A percentile compares a stretch with the other conserved stretches of the same genome.
Evolutionary conservation across 2,888 invertebrate species (phyloP).

Genomic region (Limnephilus marmoratus): DNA sequence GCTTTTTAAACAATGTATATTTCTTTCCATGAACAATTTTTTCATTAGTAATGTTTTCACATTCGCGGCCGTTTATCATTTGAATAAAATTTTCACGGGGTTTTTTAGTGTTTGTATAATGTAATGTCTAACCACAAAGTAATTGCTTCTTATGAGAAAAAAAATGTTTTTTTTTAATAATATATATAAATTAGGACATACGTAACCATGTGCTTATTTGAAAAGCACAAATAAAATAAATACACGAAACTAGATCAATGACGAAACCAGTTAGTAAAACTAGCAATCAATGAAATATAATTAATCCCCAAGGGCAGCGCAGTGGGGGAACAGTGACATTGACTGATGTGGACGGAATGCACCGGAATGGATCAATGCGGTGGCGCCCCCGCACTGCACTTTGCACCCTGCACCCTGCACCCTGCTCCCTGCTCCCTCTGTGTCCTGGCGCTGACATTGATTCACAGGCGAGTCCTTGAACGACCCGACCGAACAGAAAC

Average conservation of each 20-base stretch:
- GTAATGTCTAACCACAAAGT: too few species aligned
- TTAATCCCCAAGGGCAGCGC: neutral
- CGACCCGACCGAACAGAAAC: neutral
- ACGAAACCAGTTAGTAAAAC: neutral
- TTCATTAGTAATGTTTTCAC: too few species aligned
- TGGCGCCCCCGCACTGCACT: constrained; percentile 10
- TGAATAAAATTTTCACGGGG: too few species aligned
- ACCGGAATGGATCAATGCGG: constrained; percentile 41
- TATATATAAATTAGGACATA: too few species aligned
- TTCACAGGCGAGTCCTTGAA: constrained; percentile 49
- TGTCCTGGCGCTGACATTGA: constrained; percentile 43
- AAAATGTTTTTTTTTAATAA: too few species aligned
- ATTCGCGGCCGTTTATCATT: too few species aligned
- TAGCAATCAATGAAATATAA: neutral
- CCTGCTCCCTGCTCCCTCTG: neutral
- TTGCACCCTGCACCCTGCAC: neutral
- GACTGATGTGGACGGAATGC: neutral
- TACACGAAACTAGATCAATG: neutral
- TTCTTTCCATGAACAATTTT: too few species aligned
- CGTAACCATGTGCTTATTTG: too few species aligned
- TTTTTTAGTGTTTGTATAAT: too few species aligned
- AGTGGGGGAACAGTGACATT: neutral
- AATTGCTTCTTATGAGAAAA: too few species aligned
- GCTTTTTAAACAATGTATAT: too few species aligned
- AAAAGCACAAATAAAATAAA: too few species aligned